Conservation (phyloP, 2,113 vertebrate genomes). For the Chloropsis hardwickii region DNA sequence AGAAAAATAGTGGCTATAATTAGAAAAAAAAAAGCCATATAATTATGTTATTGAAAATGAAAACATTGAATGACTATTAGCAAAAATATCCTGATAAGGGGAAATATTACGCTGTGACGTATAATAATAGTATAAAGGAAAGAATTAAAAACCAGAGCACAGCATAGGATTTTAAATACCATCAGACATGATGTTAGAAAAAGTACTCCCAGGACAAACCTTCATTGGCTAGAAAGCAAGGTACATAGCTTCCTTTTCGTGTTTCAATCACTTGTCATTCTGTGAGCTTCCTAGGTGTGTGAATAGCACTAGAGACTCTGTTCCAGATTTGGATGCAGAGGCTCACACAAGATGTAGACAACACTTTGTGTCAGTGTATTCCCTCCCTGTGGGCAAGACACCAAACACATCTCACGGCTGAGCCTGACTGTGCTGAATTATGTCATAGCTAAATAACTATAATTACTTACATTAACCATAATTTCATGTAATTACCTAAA, state of each 20-base stretch:
- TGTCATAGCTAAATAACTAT: conserved; percentile 61
- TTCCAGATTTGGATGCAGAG: not conserved
- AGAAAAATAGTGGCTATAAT: conserved; percentile 1
- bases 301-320: not conserved
- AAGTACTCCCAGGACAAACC: not conserved
- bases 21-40: not conserved
- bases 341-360: not conserved
- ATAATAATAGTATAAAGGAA: not conserved
- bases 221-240: not conserved
- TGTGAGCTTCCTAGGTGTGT: not conserved
- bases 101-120: not conserved
- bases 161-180: not conserved
- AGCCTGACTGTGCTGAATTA: conserved; percentile 44
- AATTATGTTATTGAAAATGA: not conserved
- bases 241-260: not conserved
- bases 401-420: conserved; percentile 13
- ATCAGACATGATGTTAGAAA: not conserved
- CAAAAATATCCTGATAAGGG: not conserved
- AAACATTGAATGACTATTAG: not conserved
- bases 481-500: conserved; percentile 64
- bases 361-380: not conserved
- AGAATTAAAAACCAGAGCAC: not conserved
- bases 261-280: not conserved
- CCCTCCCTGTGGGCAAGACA: not conserved
- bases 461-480: conserved; percentile 66